A percentile compares a stretch with the other conserved stretches of the same genome.
Conservation (phyloP, 1,140 invertebrate genomes). For the Papilio machaon region DNA sequence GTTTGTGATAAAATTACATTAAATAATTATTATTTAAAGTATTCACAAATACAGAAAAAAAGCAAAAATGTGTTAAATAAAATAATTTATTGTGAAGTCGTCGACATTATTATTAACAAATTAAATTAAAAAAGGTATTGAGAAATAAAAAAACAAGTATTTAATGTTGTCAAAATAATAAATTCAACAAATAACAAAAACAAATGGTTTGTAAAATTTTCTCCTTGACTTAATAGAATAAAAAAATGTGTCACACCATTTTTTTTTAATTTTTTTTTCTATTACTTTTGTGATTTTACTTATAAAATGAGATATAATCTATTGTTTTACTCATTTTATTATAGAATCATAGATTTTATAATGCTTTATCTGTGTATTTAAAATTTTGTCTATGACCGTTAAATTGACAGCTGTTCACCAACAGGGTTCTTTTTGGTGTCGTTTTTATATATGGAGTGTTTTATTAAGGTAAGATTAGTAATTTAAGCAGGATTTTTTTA, state of each 20-base stretch:
- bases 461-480: conserved; percentile 59
- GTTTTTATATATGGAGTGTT: conserved; percentile 54
- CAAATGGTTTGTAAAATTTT: neutral
- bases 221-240: neutral
- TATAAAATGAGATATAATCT: neutral
- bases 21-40: neutral
- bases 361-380: conserved; percentile 26
- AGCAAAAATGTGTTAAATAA: neutral
- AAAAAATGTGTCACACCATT: neutral
- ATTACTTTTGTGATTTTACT: neutral
- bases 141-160: no score
- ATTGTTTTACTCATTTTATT: neutral
- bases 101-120: neutral
- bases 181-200: neutral
- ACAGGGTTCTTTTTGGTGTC: conserved; percentile 53
- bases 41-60: neutral
- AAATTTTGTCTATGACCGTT: conserved; percentile 17
- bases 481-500: conserved; percentile 52
- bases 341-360: neutral
- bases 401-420: conserved; percentile 52
- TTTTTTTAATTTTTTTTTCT: neutral
- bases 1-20: neutral
- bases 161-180: neutral
- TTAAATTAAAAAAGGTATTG: neutral
- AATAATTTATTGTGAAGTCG: neutral